A percentile compares a stretch with the other conserved stretches of the same genome.
Evolutionary conservation across 2,797 vertebrate species (phyloP).

Genomic region (Spatula clypeata): DNA sequence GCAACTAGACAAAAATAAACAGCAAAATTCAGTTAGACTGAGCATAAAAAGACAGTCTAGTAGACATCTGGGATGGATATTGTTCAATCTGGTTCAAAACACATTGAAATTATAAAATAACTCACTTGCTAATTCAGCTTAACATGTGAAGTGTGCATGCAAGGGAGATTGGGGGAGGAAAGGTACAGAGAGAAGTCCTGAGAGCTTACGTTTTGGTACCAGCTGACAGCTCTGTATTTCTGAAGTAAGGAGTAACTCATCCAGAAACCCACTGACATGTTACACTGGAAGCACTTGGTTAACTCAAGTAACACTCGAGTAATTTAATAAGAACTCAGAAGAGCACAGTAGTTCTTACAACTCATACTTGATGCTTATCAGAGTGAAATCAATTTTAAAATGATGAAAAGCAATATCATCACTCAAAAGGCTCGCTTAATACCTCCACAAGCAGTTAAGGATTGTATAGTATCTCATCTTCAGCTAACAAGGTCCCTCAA

Average conservation of each 20-base stretch:
- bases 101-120: neutral
- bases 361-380: neutral
- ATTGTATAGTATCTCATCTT: accelerated
- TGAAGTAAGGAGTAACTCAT: neutral
- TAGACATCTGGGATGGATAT: neutral
- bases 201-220: accelerated
- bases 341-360: neutral
- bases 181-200: neutral
- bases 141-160: accelerated
- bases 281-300: neutral
- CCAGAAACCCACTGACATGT: accelerated
- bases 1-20: neutral
- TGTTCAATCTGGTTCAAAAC: neutral
- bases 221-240: neutral
- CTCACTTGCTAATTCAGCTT: neutral
- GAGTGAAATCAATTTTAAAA: neutral
- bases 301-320: neutral
- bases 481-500: neutral
- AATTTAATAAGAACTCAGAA: neutral
- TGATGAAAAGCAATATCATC: neutral
- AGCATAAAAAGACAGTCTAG: neutral
- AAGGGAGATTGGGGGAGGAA: neutral
- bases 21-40: neutral
- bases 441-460: neutral
- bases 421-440: neutral